These are phyloP conservation scores for Glaucomys volans DNA, from an alignment of 2,113 vertebrate genomes.

Conservation along the genomic window DNA sequence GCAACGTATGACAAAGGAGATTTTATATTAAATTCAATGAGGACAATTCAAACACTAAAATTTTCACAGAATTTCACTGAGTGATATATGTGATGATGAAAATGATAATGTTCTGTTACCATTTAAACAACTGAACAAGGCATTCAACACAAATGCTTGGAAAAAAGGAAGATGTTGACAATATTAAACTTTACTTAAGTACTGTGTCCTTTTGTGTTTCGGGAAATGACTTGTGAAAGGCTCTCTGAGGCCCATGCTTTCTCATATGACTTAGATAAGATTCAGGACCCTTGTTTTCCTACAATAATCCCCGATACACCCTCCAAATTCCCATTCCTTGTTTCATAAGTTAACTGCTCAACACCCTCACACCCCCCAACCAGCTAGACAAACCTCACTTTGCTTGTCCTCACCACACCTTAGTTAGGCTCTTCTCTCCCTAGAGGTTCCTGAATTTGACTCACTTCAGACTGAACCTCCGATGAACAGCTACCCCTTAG, in stretches of 20 bases:
- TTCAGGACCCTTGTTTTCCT: neutral
- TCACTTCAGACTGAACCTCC: no score
- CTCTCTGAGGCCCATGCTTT: neutral
- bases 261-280: neutral
- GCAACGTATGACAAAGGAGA: neutral
- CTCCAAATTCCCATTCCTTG: neutral
- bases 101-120: conserved; percentile 67
- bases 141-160: neutral
- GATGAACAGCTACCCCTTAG: no score
- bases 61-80: conserved; percentile 65
- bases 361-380: accelerated
- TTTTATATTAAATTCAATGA: neutral
- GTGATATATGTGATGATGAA: conserved; percentile 72
- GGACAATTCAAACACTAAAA: neutral
- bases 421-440: neutral
- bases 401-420: neutral
- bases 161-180: neutral
- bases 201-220: neutral
- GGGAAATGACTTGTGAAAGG: neutral
- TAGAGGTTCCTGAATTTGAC: neutral
- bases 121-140: conserved; percentile 75
- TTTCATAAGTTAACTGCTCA: neutral
- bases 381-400: neutral
- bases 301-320: no score
- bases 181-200: neutral